Base-by-base conservation (phyloP, 2,797 vertebrate species). In the Leptatherina wallacei region DNA sequence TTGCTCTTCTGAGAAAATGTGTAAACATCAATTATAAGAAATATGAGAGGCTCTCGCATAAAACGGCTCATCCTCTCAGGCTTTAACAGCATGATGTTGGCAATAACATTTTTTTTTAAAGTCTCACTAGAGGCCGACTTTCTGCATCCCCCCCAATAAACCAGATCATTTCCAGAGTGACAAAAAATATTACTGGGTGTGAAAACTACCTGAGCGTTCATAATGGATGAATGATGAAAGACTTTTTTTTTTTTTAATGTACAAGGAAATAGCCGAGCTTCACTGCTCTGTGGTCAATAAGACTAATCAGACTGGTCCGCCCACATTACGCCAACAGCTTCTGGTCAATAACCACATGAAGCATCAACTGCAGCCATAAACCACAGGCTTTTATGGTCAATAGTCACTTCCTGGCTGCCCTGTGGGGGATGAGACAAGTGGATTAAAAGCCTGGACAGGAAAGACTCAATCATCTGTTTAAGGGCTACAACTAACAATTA, bases 11-110 rank as follows among this genome's bases (percentile, higher is more conserved):
- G 54, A 64, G 76, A 87, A 86, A 87, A 88, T 89, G 70, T 78
- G 71, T 81, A 74, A 78, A 91, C 88, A 89, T 86, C 88, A 89
- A 92, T 91, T 80, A 88, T 64, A 77, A 75, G 69, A 83, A 91
- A 86, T 61, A 80, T 73, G 71, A 82, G 81, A 85, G 76, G 12
- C 62, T 74, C 75, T 67, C 47, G 47, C 75, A 85, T 69, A 78
- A 70, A 85, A 61, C 52, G 70, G 20, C 35, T 49, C 47, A 49
- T 49, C n/a, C 9, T 49, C n/a, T 36, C n/a, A 0, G 5, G 59
- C 67, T 72, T 60, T 30, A 71, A 7, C 66, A 68, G 61, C 66
- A 0, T 32, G 69, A 81, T 16, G 42, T 47, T 52, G 0, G 32
- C 56, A 69, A 73, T 61, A 71, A 65, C 56, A 55, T 65, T 49